phyloP scores from a whole-genome alignment of 2,797 vertebrate species.

The Sphenodon punctatus region DNA sequence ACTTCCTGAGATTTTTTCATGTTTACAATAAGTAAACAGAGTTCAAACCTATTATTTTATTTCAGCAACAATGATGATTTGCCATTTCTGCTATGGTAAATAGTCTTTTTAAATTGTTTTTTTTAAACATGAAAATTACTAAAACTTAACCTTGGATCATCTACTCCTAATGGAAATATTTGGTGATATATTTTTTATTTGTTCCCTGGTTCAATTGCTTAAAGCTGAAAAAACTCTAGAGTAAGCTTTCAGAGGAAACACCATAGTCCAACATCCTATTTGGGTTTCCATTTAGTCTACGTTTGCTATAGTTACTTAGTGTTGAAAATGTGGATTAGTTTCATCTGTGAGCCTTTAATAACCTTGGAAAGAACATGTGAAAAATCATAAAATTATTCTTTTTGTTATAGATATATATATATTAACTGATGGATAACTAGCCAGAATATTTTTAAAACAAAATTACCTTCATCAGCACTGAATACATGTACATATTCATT shows the following conservation, averaged over 20 bases:
- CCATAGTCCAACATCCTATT: background rate
- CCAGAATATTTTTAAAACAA: too few relatives aligned
- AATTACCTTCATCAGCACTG: too few relatives aligned
- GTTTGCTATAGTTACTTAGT: background rate
- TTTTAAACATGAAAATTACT: conserved; percentile 36
- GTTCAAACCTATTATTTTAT: background rate
- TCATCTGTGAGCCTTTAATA: background rate
- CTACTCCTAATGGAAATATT: conserved; percentile 4
- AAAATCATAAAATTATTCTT: background rate
- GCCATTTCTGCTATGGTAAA: background rate
- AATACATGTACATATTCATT: too few relatives aligned
- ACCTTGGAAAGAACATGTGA: background rate
- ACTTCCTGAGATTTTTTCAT: conserved; percentile 2
- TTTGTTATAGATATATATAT: background rate
- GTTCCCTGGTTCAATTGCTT: background rate
- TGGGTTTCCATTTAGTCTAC: background rate
- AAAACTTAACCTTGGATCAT: conserved; percentile 35
- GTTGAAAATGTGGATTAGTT: background rate
- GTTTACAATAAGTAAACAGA: conserved; percentile 1
- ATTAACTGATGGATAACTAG: too few relatives aligned
- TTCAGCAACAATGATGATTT: background rate
- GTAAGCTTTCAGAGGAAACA: background rate
- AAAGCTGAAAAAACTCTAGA: background rate
- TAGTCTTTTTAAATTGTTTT: conserved; percentile 19
- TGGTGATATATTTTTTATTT: background rate